Evolutionary conservation across 2,888 invertebrate genomes (phyloP).

Genomic region (Polydesmus complanatus): DNA sequence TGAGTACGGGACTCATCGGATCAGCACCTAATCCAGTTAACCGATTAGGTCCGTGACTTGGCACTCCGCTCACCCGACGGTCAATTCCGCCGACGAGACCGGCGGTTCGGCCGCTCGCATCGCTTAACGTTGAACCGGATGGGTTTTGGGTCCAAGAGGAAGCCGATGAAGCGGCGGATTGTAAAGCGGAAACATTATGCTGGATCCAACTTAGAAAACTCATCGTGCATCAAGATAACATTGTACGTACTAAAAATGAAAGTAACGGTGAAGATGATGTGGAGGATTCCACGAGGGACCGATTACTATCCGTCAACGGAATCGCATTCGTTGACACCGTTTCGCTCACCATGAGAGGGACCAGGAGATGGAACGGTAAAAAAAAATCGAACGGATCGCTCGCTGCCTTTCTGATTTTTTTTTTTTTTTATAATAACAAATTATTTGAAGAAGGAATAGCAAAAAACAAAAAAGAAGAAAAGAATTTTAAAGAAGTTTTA

Average conservation of each 20-base stretch:
- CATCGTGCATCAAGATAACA: neutral
- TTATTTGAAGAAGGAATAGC: no score
- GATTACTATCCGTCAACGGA: no score
- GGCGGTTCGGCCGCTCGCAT: neutral
- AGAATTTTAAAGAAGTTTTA: no score
- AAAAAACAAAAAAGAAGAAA: no score
- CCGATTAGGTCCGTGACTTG: neutral
- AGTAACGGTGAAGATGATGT: neutral
- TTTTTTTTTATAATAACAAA: no score
- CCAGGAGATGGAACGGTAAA: no score
- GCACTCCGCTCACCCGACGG: neutral
- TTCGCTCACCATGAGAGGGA: no score
- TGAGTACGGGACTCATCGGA: neutral
- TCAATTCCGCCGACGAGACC: neutral
- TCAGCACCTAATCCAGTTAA: neutral
- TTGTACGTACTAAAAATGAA: neutral
- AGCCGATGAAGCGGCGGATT: neutral
- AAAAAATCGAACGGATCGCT: no score
- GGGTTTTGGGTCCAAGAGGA: neutral
- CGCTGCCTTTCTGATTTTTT: no score
- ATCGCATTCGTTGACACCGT: no score
- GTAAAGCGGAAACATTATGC: conserved; percentile 3
- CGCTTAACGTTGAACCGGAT: neutral
- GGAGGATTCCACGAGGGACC: no score
- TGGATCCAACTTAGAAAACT: conserved; percentile 8